Conservation (phyloP, 2,888 invertebrate species). For the Drosophila meridiana region DNA sequence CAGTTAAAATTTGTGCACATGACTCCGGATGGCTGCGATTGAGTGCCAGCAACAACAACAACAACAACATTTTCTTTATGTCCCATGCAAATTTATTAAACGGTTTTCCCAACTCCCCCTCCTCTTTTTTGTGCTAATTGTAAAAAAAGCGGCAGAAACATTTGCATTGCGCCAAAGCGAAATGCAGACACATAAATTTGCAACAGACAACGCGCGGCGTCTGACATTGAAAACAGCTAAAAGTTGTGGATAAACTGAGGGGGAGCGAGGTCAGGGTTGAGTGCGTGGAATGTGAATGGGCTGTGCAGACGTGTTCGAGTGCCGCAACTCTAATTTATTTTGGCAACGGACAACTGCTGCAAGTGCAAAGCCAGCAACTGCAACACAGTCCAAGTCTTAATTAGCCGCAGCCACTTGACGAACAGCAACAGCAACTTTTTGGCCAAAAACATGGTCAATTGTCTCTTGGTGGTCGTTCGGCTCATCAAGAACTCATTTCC, state of each 20-base stretch:
- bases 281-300: constrained; percentile 12
- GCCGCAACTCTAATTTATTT: constrained; percentile 67
- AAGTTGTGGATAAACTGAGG: constrained; percentile 3
- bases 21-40: constrained; percentile 32
- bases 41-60: constrained; percentile 29
- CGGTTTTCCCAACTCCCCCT: constrained; percentile 16
- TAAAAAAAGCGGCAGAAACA: constrained; percentile 21
- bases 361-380: constrained; percentile 29
- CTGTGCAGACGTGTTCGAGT: constrained; percentile 57
- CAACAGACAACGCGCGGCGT: constrained; percentile 60
- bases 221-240: constrained; percentile 65
- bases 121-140: constrained; percentile 50
- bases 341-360: constrained; percentile 31
- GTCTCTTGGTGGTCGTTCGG: constrained; percentile 31
- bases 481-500: constrained; percentile 78
- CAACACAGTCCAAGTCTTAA: constrained; percentile 41
- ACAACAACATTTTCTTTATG: constrained; percentile 50
- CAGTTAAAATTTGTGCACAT: constrained; percentile 35
- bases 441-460: constrained; percentile 34
- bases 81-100: constrained; percentile 58
- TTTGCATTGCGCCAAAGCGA: constrained; percentile 47
- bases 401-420: constrained; percentile 63
- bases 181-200: constrained; percentile 75
- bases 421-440: constrained; percentile 31
- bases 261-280: not conserved